Base-by-base conservation (phyloP, 2,797 vertebrate genomes). In the Helicolenus hilgendorfi region DNA sequence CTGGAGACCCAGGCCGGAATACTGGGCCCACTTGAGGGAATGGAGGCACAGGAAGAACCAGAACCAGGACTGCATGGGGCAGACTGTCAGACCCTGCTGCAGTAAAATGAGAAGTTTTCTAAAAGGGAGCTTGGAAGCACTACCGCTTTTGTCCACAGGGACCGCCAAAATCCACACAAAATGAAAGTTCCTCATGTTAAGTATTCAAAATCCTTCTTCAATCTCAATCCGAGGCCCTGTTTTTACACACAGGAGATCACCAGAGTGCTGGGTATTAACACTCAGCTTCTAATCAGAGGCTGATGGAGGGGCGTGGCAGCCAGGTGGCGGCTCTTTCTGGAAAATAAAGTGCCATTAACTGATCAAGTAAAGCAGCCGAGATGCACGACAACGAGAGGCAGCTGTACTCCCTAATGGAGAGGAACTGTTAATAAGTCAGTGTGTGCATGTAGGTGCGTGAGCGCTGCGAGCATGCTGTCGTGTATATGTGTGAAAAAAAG, bases 341-440 rank as follows among this genome's bases (percentile, higher is more conserved):
- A 56, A 89, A 91, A 92, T 91, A 89, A 92, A 92, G 79, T 71
- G 89, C 89, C 85, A 95, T 96, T 91, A 94, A 92, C 85, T 88
- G 88, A 90, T 90, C 87, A 77, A 87, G 74, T 90, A 83, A 92
- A 90, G 93, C 73, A 85, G 53, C 64, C 15, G 27, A 91, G 91
- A 90, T 69, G 73, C 73, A 65, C 65, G 3, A 85, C 67, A 15
- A 62, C 67, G 41, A 62, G 56, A 78, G 81, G 87, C 91, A 94
- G 91, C 92, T 94, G 89, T 60, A 63, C 74, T 86, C 83, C 77
- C 64, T 84, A 84, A 92, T 79, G 77, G 69, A 82, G 67, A 79
- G 80, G 77, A 83, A 75, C 78, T 72, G 81, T 33, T 85, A 81
- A 91, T 83, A 84, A 11, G 11, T 69, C n/a, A 15, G 1, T 58